phyloP scores from a whole-genome alignment of 2,113 vertebrate genomes.

The Phrynocephalus versicolor region DNA sequence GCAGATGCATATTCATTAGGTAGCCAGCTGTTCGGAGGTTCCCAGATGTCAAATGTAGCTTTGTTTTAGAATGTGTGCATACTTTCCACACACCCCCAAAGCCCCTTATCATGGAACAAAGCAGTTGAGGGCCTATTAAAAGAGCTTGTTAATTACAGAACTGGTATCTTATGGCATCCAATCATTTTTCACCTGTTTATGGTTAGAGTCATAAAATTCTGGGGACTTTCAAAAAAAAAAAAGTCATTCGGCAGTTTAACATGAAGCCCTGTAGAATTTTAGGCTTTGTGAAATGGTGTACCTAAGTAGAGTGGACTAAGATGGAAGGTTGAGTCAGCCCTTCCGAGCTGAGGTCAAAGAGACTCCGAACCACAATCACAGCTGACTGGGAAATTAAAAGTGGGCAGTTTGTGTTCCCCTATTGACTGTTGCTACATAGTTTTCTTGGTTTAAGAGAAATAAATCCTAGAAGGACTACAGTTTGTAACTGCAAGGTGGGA shows the following conservation, averaged over 20 bases:
- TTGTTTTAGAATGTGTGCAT: conserved; percentile 68
- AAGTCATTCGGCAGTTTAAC: conserved; percentile 37
- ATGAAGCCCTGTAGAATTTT: conserved; percentile 25
- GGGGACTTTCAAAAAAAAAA: conserved; percentile 44
- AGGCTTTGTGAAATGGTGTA: conserved; percentile 5
- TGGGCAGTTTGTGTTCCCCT: not conserved
- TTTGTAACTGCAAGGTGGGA: not conserved
- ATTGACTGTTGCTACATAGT: not conserved
- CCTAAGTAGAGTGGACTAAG: accelerated
- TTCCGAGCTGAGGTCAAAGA: not conserved
- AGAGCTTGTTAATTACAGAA: conserved; percentile 81
- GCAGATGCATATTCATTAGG: conserved; percentile 89
- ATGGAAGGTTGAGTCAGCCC: not conserved
- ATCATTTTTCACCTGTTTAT: conserved; percentile 47
- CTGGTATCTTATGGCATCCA: conserved; percentile 73
- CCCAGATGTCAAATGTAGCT: conserved; percentile 83
- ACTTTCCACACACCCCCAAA: not conserved
- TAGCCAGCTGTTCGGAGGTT: conserved; percentile 84
- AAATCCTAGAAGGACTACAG: not conserved
- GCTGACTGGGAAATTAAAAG: not conserved
- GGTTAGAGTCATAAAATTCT: conserved; percentile 53
- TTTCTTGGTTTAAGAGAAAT: not conserved
- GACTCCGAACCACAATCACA: not conserved
- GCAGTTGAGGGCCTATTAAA: conserved; percentile 81
- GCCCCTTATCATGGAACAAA: conserved; percentile 74